phyloP scores from a whole-genome alignment of 2,113 vertebrate genomes.

The Dasyornis broadbenti region DNA sequence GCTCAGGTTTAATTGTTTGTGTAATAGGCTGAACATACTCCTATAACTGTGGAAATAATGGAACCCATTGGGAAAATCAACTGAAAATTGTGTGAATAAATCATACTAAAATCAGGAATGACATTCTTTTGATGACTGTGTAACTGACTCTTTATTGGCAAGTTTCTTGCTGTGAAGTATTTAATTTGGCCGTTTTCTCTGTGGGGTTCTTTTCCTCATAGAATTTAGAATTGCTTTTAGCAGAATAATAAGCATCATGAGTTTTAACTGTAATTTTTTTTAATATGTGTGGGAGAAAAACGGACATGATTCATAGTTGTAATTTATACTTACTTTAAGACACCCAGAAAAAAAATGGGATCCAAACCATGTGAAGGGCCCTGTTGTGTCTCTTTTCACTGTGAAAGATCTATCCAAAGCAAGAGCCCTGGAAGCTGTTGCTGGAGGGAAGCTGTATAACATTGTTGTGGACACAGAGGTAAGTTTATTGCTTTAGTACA shows the following conservation, averaged over 20 bases:
- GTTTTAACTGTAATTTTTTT: not conserved
- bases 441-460: slow-evolving; percentile 90
- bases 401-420: slow-evolving; percentile 81
- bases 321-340: slow-evolving; percentile 65
- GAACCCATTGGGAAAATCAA: not conserved
- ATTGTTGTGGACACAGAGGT: slow-evolving; percentile 95
- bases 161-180: not conserved
- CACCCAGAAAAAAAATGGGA: slow-evolving; percentile 89
- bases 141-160: not conserved
- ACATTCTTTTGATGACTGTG: not conserved
- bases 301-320: not conserved
- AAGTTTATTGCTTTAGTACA: not conserved
- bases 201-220: not conserved
- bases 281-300: not conserved
- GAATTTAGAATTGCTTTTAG: not conserved
- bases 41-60: not conserved
- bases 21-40: not conserved
- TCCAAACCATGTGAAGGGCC: slow-evolving; percentile 82
- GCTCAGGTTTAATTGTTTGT: not conserved
- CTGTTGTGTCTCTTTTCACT: slow-evolving; percentile 83
- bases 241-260: not conserved
- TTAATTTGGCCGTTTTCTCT: not conserved
- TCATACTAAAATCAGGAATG: not conserved
- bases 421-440: slow-evolving; percentile 87
- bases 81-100: not conserved